Conservation (phyloP, 2,888 invertebrate species). For the Diaphora mendica region DNA sequence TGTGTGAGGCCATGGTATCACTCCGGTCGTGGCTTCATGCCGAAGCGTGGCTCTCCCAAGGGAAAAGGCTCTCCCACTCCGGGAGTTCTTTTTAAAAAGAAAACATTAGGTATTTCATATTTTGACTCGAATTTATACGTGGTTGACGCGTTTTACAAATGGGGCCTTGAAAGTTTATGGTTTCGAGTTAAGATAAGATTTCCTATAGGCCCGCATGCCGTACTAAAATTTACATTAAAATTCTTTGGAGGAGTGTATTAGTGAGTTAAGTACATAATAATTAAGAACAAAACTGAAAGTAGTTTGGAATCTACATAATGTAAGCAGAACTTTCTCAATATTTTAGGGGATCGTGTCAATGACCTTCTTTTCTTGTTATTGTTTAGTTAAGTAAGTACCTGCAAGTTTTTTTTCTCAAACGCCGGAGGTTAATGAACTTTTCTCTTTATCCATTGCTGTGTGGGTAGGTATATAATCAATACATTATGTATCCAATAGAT, state of each 20-base stretch:
- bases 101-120: too few species aligned
- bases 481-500: too few species aligned
- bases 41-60: too few species aligned
- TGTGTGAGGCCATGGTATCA: too few species aligned
- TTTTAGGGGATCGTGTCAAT: constrained; percentile 5
- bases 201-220: not conserved
- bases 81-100: too few species aligned
- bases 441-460: too few species aligned
- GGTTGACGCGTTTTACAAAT: not conserved
- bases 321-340: constrained; percentile 11
- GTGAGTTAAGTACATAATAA: constrained; percentile 14
- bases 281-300: constrained; percentile 21
- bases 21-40: too few species aligned
- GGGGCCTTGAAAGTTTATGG: not conserved
- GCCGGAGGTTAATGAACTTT: not conserved
- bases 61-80: too few species aligned
- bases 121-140: not conserved
- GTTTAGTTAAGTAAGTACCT: not conserved
- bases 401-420: not conserved
- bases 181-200: not conserved
- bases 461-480: too few species aligned
- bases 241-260: constrained; percentile 1
- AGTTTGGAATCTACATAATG: constrained; percentile 10
- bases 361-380: constrained; percentile 12
- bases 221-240: not conserved